Evolutionary conservation across 2,113 vertebrate genomes (phyloP), one percentile per base, ranked within the genome.

Genomic region (Donacobius atricapilla): DNA sequence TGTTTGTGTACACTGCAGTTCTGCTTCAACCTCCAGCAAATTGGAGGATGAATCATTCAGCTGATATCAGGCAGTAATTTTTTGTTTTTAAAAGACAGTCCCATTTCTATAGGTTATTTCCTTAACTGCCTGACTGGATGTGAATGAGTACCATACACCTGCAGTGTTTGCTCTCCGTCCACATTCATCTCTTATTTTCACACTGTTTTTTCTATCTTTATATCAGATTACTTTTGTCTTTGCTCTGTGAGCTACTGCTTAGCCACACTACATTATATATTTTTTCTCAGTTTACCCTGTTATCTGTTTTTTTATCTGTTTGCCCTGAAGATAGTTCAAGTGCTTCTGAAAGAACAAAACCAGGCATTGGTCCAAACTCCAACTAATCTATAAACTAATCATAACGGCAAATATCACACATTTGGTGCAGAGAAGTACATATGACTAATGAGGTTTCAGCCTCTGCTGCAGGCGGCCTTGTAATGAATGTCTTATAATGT

Each of bases 361-460:
- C 48, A 72, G 91, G 57, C 78, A 53, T 39, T 57, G 21, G 37
- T 89, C 73, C 87, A 95, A 89, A 70, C 37, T 84, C 76, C 54
- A 86, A 15, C 47, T 69, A 61, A 50, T 69, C 75, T 88, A 57
- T 82, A 75, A 93, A 91, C 69, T 85, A 94, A 93, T 91, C 89
- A 64, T 64, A 89, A 95, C 84, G 84, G 86, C 56, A 95, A 97
- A 96, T 89, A 93, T 82, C 93, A 91, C 83, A 90, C 82, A 94
- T 95, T 97, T 96, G 87, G 61, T 94, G 81, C 48, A 71, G 73
- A 64, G 80, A 84, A 94, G 81, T 84, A 91, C 91, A 72, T 40
- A 92, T 96, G 95, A 96, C 75, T 96, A 94, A 97, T 93, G 88
- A 96, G 82, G 95, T 93, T 92, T 93, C 78, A 94, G 90, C 82